Evolutionary conservation across 2,797 vertebrate genomes (phyloP).

Genomic region (Pangasius krempfi): DNA sequence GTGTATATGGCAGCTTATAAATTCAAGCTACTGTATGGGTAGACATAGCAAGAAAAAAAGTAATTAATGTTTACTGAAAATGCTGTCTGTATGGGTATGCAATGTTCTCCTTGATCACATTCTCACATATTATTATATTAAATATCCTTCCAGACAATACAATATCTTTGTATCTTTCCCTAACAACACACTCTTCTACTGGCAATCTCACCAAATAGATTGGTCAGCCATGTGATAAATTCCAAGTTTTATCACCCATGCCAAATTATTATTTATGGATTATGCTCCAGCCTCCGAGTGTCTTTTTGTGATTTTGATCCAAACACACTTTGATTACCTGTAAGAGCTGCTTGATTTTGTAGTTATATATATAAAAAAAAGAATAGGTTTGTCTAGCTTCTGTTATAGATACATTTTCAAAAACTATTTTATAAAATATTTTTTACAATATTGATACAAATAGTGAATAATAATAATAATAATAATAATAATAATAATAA

Average conservation of each 20-base stretch:
- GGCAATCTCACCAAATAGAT: background rate
- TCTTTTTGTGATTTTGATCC: background rate
- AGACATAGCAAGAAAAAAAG: background rate
- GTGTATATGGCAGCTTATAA: background rate
- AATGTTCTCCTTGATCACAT: background rate
- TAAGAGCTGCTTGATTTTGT: background rate
- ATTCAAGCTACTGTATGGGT: too few species aligned
- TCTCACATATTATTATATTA: background rate
- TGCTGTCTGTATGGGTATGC: background rate
- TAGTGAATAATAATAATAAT: background rate
- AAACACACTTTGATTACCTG: background rate
- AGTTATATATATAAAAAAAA: background rate
- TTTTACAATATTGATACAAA: background rate
- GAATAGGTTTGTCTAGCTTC: background rate
- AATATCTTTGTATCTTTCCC: background rate
- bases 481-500: too few species aligned
- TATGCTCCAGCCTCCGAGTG: background rate
- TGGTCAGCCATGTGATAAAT: background rate
- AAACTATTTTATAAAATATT: background rate
- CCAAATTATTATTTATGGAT: background rate
- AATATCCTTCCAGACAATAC: background rate
- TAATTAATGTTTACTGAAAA: background rate
- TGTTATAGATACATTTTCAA: background rate
- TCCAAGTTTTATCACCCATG: background rate
- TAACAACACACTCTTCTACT: background rate